Percentiles rank a stretch among this genome's conserved stretches.
These are phyloP conservation scores for Leptinotarsa defecta DNA, from an alignment of 1,140 invertebrate genomes.

Conservation along the genomic window DNA sequence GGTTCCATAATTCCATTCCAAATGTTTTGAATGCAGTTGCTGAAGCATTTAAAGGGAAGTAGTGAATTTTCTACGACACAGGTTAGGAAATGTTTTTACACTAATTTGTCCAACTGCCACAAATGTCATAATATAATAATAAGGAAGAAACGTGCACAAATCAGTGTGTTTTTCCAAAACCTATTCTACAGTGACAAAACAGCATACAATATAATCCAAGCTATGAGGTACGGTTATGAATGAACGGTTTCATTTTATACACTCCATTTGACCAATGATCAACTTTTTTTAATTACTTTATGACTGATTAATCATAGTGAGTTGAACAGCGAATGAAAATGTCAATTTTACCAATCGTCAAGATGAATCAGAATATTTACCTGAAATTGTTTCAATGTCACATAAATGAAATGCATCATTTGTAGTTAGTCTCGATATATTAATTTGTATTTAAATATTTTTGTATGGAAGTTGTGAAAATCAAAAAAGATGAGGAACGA, in stretches of 20 bases:
- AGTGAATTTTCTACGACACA: not conserved
- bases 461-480: too few species aligned
- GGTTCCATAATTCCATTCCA: too few species aligned
- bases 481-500: too few species aligned
- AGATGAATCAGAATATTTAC: too few species aligned
- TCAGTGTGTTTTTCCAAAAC: conserved; percentile 20
- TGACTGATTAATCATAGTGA: too few species aligned
- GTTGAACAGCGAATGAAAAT: too few species aligned
- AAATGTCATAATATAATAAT: not conserved
- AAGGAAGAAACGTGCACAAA: conserved; percentile 2
- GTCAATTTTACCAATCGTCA: too few species aligned
- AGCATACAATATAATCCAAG: conserved; percentile 11
- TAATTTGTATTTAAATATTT: too few species aligned
- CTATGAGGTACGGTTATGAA: not conserved
- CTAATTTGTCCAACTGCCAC: conserved; percentile 6
- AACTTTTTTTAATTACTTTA: too few species aligned
- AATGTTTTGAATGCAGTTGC: not conserved
- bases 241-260: conserved; percentile 6
- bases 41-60: not conserved
- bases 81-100: not conserved
- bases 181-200: conserved; percentile 28
- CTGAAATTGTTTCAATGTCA: too few species aligned
- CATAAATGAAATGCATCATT: too few species aligned
- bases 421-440: too few species aligned
- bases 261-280: conserved; percentile 1